Evolutionary conservation across 2,797 vertebrate species (phyloP).

Genomic region (Sebastes reedi): DNA sequence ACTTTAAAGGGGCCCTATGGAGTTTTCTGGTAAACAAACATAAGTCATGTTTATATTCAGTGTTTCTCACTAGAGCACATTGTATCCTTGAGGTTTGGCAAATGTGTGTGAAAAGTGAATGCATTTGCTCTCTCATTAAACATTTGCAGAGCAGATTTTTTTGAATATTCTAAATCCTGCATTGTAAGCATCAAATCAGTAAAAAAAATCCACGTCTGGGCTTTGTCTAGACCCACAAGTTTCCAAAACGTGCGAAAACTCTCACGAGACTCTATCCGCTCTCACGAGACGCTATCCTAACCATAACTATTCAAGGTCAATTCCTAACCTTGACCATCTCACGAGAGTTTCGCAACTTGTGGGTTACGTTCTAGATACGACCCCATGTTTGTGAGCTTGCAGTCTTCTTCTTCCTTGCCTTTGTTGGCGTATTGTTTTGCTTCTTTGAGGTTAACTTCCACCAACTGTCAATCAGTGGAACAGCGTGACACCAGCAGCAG

Average conservation of each 20-base stretch:
- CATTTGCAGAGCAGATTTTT: background rate
- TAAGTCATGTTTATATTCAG: background rate
- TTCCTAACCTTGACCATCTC: too few relatives aligned
- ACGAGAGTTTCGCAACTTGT: too few relatives aligned
- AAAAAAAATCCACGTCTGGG: too few relatives aligned
- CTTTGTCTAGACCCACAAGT: too few relatives aligned
- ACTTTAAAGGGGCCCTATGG: too few relatives aligned
- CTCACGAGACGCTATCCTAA: too few relatives aligned
- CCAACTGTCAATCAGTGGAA: background rate
- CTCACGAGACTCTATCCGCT: too few relatives aligned
- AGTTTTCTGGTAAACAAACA: background rate
- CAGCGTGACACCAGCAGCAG: background rate
- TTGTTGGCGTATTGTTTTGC: background rate
- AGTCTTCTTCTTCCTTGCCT: background rate
- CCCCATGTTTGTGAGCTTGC: background rate
- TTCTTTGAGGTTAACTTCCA: background rate
- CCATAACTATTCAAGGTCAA: too few relatives aligned
- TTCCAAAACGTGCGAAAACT: too few relatives aligned
- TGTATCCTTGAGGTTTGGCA: background rate
- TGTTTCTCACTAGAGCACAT: background rate
- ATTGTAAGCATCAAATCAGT: background rate
- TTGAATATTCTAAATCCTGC: background rate
- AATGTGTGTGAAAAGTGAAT: background rate
- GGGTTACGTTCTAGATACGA: too few relatives aligned
- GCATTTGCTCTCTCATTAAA: background rate